Conservation (phyloP, 2,797 vertebrate genomes). For the Poliocrania exsul region DNA sequence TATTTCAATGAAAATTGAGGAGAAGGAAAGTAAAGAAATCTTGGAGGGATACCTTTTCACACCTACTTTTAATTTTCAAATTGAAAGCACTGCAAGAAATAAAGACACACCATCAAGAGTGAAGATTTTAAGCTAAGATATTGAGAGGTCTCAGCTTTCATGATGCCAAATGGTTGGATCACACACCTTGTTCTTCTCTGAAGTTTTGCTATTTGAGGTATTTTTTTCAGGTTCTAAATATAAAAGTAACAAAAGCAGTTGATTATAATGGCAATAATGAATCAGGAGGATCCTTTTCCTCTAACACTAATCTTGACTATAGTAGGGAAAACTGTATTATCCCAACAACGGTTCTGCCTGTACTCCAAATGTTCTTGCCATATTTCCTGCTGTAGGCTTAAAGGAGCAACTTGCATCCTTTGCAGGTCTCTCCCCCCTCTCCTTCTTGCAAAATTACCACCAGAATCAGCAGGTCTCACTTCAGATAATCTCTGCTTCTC, state of each 20-base stretch:
- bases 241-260: neutral
- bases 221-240: neutral
- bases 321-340: neutral
- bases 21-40: neutral
- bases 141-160: neutral
- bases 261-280: neutral
- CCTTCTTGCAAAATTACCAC: conserved; percentile 18
- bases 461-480: conserved; percentile 36
- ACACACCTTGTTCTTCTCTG: neutral
- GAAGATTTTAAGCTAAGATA: neutral
- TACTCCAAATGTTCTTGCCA: neutral
- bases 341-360: neutral
- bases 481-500: conserved; percentile 53
- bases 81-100: neutral
- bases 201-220: neutral
- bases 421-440: neutral
- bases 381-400: neutral
- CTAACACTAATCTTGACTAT: neutral
- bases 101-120: neutral
- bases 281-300: neutral
- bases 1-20: neutral
- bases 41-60: neutral
- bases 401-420: neutral
- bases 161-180: fast-evolving
- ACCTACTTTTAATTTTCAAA: neutral